A percentile compares a stretch with the other conserved stretches of the same genome.
Evolutionary conservation across 2,797 vertebrate genomes (phyloP).

Genomic region (Sebastes vulpes): DNA sequence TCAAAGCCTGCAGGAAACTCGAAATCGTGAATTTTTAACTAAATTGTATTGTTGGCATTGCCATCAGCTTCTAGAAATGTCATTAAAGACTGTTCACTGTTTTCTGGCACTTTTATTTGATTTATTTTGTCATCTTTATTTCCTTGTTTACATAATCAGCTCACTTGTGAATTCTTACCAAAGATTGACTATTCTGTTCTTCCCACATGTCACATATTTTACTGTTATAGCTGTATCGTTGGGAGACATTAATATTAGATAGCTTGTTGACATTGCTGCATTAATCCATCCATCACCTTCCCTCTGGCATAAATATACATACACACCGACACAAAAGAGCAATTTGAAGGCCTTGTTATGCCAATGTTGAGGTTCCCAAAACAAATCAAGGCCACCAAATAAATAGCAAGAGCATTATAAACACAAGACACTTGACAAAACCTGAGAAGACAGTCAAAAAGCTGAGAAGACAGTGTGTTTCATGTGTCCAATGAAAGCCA

Average conservation of each 20-base stretch:
- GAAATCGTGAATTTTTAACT: neutral
- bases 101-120: neutral
- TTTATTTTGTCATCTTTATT: neutral
- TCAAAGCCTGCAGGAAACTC: conserved; percentile 9
- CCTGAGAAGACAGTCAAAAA: conserved; percentile 26
- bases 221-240: neutral
- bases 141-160: neutral
- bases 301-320: neutral
- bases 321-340: neutral
- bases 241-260: conserved; percentile 3
- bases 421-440: conserved; percentile 23
- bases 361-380: conserved; percentile 52
- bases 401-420: conserved; percentile 23
- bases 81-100: neutral
- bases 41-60: neutral
- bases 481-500: conserved; percentile 50
- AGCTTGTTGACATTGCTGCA: conserved; percentile 1
- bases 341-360: neutral
- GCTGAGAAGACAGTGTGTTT: conserved; percentile 31
- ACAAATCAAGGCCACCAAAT: conserved; percentile 59
- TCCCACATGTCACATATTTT: neutral
- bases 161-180: neutral
- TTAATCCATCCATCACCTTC: conserved; percentile 11
- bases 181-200: neutral
- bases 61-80: neutral